Base-by-base conservation (phyloP, 2,113 vertebrate genomes). In the Atrichornis clamosus region DNA sequence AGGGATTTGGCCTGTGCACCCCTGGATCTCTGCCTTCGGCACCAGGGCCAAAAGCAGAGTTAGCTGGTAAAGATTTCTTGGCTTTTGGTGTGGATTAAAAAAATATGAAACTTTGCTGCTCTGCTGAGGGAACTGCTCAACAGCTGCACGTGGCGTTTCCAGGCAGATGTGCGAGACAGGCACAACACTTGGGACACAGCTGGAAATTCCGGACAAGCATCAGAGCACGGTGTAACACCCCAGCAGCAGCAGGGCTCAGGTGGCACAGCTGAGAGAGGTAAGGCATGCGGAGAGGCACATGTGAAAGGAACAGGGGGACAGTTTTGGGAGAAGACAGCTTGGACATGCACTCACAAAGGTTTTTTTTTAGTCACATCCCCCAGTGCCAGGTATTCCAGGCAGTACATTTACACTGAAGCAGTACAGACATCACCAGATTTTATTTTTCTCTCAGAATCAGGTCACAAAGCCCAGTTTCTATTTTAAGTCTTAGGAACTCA, bases 201-300 rank as follows among this genome's bases (percentile, higher is more conserved):
- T 77, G 58, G 67, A 35, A 20, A 64, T 65, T 41, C 58, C 5
- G 1, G 23, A 42, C 28, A 17, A 49, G 39, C 37, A 39, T 2
- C 24, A 7, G n/a, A 37, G 39, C 15, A 1, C 1, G 3, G 22
- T 33, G 49, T 13, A 27, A 53, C 37, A 33, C 11, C 28, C 8
- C 0, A 0, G 6, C 64, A 59, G 49, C 53, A n/a, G 69, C 69
- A 55, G 49, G 1, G 2, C 30, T 11, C 2, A 0, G 11, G 10
- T 3, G 20, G n/a, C 78, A 74, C 15, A 13, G 35, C 49, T 8
- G 8, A 16, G 39, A 68, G 4, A 65, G 14, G 60, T 3, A 6
- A n/a, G 49, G 39, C 46, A 64, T 33, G 2, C 0, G 23, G n/a
- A 33, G 15, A 32, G 27, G 62, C 17, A 35, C 26, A 10, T 2